Evolutionary conservation across 2,888 invertebrate species (phyloP).

Genomic region (Xestia rhomboidea): DNA sequence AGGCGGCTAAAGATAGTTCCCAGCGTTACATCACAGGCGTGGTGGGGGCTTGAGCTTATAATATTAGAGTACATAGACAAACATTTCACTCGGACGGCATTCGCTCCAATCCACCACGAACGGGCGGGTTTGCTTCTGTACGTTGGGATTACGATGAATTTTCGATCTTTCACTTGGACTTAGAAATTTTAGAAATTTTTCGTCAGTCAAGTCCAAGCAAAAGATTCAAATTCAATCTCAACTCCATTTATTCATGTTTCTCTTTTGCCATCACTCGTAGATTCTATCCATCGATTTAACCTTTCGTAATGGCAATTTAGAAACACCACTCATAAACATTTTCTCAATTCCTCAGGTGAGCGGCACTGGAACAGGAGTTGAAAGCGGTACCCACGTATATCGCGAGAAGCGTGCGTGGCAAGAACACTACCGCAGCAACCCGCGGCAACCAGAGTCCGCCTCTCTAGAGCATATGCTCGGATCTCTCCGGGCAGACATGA

Average conservation of each 20-base stretch:
- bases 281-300: not conserved
- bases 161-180: slow-evolving; percentile 71
- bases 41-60: slow-evolving; percentile 89
- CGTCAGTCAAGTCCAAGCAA: slow-evolving; percentile 37
- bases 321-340: slow-evolving; percentile 27
- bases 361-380: slow-evolving; percentile 83
- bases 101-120: slow-evolving; percentile 84
- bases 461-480: slow-evolving; percentile 96
- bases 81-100: slow-evolving; percentile 88
- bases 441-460: slow-evolving; percentile 90
- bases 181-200: slow-evolving; percentile 39
- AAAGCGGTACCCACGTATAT: slow-evolving; percentile 91
- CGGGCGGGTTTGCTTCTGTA: slow-evolving; percentile 84
- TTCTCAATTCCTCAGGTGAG: slow-evolving; percentile 78
- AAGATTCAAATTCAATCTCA: slow-evolving; percentile 48
- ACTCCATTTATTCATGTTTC: slow-evolving; percentile 35
- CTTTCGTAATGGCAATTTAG: slow-evolving; percentile 46
- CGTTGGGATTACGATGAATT: slow-evolving; percentile 71
- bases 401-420: slow-evolving; percentile 91
- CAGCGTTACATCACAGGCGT: slow-evolving; percentile 88
- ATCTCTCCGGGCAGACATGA: slow-evolving; percentile 98
- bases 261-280: slow-evolving; percentile 44
- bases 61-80: slow-evolving; percentile 90
- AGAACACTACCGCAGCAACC: slow-evolving; percentile 89
- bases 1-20: slow-evolving; percentile 86